A percentile compares a stretch with the other conserved stretches of the same genome.
Conservation (phyloP, 2,113 vertebrate species). For the Cololabis saira region DNA sequence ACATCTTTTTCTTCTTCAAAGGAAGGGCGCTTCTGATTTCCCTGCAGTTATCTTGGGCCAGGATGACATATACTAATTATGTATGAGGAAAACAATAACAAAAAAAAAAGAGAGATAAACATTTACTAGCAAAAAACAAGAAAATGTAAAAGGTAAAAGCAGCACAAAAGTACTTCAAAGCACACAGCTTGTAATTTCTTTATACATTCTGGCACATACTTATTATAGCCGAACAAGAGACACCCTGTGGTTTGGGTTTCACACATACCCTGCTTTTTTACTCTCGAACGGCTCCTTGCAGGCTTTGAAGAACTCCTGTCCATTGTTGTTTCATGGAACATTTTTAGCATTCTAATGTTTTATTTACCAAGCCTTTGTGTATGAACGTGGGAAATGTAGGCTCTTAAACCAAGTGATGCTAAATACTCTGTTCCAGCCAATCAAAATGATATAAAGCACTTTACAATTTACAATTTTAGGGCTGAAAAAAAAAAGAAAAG, state of each 20-base stretch:
- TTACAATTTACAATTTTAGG: neutral
- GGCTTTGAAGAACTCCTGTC: constrained; percentile 46
- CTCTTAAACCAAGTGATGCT: constrained; percentile 12
- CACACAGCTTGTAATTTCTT: constrained; percentile 62
- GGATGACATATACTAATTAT: constrained; percentile 61
- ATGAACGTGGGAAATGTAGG: constrained; percentile 8
- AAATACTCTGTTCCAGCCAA: constrained; percentile 21
- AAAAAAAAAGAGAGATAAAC: constrained; percentile 15
- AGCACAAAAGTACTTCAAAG: constrained; percentile 71
- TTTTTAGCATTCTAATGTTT: neutral
- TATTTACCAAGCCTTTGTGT: constrained; percentile 7
- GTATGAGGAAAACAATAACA: constrained; percentile 60
- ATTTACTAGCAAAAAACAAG: constrained; percentile 61
- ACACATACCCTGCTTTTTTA: constrained; percentile 45
- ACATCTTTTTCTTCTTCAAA: constrained; percentile 36
- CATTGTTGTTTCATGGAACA: constrained; percentile 13
- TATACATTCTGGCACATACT: constrained; percentile 78
- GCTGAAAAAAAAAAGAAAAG: neutral
- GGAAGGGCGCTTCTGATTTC: constrained; percentile 68
- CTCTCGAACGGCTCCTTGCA: constrained; percentile 51
- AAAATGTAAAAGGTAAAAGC: constrained; percentile 65
- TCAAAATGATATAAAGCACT: constrained; percentile 11
- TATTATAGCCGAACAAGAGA: constrained; percentile 53
- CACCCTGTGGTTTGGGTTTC: constrained; percentile 39
- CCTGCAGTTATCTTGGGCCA: constrained; percentile 66